Conservation (phyloP, 2,797 vertebrate species). For the Falco naumanni region DNA sequence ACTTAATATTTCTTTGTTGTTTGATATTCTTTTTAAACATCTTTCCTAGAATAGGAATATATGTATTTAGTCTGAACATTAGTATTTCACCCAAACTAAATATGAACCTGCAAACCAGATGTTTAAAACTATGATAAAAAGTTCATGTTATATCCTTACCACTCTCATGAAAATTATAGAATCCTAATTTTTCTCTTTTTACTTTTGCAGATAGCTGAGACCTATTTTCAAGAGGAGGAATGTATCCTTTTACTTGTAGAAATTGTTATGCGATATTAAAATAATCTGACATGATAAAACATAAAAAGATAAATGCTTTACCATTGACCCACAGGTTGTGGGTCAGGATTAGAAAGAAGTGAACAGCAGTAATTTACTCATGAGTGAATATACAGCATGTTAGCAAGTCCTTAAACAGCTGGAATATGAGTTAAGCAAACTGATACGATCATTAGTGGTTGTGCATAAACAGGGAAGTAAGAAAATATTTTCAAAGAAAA, state of each 20-base stretch:
- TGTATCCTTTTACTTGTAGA: conserved; percentile 89
- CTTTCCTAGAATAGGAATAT: background rate
- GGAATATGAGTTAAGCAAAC: background rate
- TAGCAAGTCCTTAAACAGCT: background rate
- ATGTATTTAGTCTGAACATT: background rate
- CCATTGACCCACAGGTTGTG: background rate
- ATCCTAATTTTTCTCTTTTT: background rate
- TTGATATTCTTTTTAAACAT: background rate
- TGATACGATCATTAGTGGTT: background rate
- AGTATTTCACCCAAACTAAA: background rate
- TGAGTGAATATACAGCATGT: background rate
- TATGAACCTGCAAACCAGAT: background rate
- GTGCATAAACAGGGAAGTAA: background rate
- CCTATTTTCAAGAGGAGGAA: conserved; percentile 90
- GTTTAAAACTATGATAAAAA: background rate
- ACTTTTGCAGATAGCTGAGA: conserved; percentile 89
- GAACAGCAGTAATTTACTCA: background rate
- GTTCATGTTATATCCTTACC: background rate
- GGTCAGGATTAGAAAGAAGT: background rate
- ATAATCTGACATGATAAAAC: background rate
- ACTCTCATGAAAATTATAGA: background rate
- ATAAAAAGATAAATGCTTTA: background rate
- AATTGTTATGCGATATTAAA: background rate
- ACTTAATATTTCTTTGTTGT: background rate
- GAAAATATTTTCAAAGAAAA: background rate